phyloP scores from a whole-genome alignment of 2,113 vertebrate genomes.

The Cyphomyrus plagiostoma region DNA sequence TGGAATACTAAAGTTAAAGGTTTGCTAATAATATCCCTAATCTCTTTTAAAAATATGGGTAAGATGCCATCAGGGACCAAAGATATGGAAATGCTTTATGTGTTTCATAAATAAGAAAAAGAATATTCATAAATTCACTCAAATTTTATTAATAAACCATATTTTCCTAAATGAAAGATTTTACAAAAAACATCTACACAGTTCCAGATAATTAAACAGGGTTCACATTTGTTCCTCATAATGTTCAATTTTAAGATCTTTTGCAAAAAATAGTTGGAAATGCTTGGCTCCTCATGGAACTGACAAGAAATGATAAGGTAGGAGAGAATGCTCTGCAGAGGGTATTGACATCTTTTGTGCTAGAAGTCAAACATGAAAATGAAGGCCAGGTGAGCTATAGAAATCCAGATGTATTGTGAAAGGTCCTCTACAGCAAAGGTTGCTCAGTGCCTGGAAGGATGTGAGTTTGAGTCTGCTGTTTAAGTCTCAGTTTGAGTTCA shows the following conservation, averaged over 20 bases:
- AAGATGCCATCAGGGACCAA: no score
- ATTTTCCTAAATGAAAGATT: background rate
- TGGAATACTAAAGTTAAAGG: no score
- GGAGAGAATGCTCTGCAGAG: background rate
- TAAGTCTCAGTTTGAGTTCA: slow-evolving; percentile 1
- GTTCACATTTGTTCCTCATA: background rate
- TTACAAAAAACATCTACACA: background rate
- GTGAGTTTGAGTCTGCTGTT: background rate
- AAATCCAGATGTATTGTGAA: background rate
- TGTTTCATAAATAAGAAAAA: background rate
- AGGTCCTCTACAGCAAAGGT: background rate
- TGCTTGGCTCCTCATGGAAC: background rate
- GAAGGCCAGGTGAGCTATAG: background rate
- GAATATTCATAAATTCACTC: background rate
- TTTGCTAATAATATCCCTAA: no score
- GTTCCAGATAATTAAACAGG: background rate
- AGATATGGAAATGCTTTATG: background rate
- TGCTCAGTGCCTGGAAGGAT: background rate
- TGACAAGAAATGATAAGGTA: background rate
- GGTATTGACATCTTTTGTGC: background rate
- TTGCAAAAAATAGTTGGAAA: background rate
- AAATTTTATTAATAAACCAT: background rate
- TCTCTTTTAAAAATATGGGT: no score
- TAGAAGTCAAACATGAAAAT: background rate
- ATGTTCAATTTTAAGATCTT: background rate